Evolutionary conservation across 2,888 invertebrate genomes (phyloP), one percentile per base, ranked within the genome.

Genomic region (Tenodera sinensis): DNA sequence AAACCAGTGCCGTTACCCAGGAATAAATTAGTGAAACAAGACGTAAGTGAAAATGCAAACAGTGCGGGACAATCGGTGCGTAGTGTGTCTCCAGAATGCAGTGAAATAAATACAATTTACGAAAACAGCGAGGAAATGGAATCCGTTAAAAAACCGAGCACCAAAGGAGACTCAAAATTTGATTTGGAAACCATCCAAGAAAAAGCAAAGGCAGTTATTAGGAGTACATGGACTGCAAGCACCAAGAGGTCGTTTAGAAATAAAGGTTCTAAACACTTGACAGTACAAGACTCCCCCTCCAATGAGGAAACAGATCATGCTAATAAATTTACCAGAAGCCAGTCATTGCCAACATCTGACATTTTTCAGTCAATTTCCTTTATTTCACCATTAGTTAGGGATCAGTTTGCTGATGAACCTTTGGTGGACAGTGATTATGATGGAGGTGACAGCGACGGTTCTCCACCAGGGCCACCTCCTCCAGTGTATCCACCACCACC

Each of bases 311-410:
- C 47, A 82, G 88, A 84, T 4, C 8, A 2, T 34, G 25, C 87
- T 3, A 54, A 15, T 25, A 90, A 89, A 54, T 27, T 83, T 28
- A 94, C 94, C 82, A 93, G 95, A 90, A 94, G 95, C 92, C 94
- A 94, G 1, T 95, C 95, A 0, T 93, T 95, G 94, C 95, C 95
- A 15, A 93, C 93, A 28, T 94, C 93, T 83, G 94, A 95, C 92
- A 93, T 96, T 20, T 96, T 96, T 93, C 95, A 95, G 91, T 95
- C 95, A 84, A 95, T 96, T 90, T 95, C 95, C 90, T 96, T 96
- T 91, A 95, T 95, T 91, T 96, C 96, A 27, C 96, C 96, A 3
- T 92, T 95, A 87, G 83, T 87, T 84, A 90, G 89, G 30, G 91
- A 90, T 89, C 91, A 91, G 83, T 91, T 91, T 54, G 90, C 88